A percentile compares a stretch with the other conserved stretches of the same genome.
Conservation (phyloP, 2,888 invertebrate genomes). For the Tortricodes alternella region DNA sequence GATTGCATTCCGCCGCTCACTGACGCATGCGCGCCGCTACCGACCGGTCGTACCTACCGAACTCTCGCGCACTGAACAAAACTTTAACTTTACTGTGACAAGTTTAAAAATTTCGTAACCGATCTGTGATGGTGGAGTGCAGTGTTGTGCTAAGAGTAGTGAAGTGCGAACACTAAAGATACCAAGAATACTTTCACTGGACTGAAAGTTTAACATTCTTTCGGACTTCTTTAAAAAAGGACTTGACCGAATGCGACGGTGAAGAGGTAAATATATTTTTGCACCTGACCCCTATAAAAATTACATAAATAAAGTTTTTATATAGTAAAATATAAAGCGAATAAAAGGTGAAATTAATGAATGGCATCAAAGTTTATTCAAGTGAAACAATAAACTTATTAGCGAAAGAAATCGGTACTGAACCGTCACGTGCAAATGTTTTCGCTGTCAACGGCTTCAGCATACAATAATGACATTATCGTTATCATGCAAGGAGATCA, state of each 20-base stretch:
- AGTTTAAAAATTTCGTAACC: slow-evolving; percentile 55
- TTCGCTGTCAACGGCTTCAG: slow-evolving; percentile 36
- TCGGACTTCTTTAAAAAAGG: slow-evolving; percentile 71
- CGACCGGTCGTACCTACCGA: slow-evolving; percentile 40
- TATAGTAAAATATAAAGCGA: neutral
- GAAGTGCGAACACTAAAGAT: slow-evolving; percentile 47
- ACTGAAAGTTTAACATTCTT: slow-evolving; percentile 79
- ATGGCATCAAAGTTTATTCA: slow-evolving; percentile 14
- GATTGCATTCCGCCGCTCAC: slow-evolving; percentile 71
- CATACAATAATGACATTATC: slow-evolving; percentile 36
- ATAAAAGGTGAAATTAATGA: slow-evolving; percentile 25
- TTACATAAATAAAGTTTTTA: neutral
- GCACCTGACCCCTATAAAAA: neutral
- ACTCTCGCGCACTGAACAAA: slow-evolving; percentile 32
- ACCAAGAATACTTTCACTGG: slow-evolving; percentile 82
- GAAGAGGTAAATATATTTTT: slow-evolving; percentile 55
- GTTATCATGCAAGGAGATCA: slow-evolving; percentile 33
- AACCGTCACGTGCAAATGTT: slow-evolving; percentile 42
- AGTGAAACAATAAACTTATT: slow-evolving; percentile 34
- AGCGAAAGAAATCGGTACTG: slow-evolving; percentile 36
- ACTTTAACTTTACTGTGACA: slow-evolving; percentile 50
- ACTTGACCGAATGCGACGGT: slow-evolving; percentile 50
- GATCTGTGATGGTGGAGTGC: slow-evolving; percentile 53
- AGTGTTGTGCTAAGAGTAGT: slow-evolving; percentile 54
- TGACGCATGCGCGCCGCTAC: slow-evolving; percentile 48